Conservation (phyloP, 2,888 invertebrate species). For the Cryptocephalus moraei region DNA sequence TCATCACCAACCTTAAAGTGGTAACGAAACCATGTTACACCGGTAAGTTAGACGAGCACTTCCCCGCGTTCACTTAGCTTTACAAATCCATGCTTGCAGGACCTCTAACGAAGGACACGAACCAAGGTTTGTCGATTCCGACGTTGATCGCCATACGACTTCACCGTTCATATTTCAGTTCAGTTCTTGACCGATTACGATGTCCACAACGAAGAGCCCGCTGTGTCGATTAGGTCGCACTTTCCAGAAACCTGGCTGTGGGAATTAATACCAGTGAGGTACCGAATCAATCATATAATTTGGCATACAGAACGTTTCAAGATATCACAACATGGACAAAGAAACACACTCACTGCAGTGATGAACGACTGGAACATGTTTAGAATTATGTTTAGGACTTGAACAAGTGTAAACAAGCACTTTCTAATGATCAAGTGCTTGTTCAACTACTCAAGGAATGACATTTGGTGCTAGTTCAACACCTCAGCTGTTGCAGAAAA, state of each 20-base stretch:
- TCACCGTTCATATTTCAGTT: conserved; percentile 12
- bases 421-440: too few relatives aligned
- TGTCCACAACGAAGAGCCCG: conserved; percentile 20
- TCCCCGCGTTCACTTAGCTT: conserved; percentile 1
- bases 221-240: conserved; percentile 34
- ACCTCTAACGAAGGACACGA: conserved; percentile 11
- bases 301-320: too few relatives aligned
- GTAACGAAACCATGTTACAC: conserved; percentile 44
- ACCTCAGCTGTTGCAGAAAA: too few relatives aligned
- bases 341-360: too few relatives aligned
- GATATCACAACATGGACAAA: too few relatives aligned
- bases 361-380: too few relatives aligned
- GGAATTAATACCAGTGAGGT: conserved; percentile 46
- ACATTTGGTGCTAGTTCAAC: too few relatives aligned
- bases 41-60: conserved; percentile 14
- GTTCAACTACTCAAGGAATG: too few relatives aligned
- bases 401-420: too few relatives aligned
- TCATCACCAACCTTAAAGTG: conserved; percentile 44
- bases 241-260: conserved; percentile 60
- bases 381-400: too few relatives aligned
- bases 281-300: too few relatives aligned
- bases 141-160: not conserved
- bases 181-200: conserved; percentile 24
- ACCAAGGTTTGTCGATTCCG: conserved; percentile 8
- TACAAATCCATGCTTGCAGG: conserved; percentile 11